Evolutionary conservation across 1,140 invertebrate genomes (phyloP), one percentile per base, ranked within the genome.

Genomic region (Anoplolepis gracilipes): DNA sequence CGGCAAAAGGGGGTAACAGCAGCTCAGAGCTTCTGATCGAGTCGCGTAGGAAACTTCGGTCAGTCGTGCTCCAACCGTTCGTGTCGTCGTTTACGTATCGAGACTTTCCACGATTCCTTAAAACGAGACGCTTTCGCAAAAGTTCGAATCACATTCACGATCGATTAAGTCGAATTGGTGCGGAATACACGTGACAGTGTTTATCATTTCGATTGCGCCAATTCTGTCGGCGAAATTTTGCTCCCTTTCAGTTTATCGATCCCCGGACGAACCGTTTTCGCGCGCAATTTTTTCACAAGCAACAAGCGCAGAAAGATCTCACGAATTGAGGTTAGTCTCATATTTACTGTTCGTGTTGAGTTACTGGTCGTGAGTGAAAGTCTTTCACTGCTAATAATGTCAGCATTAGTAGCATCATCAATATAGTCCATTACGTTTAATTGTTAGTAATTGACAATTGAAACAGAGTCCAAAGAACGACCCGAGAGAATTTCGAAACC

Each of bases 161-260:
- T 13, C 19, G 22, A 28, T 36, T 25, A 42, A 53, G 28, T 33
- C 42, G 7, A 39, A 81, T 33, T 36, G 10, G n/a, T 30, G 42
- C 2, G 36, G 1, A 8, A 6, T 33, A 39, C 46, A 55, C 46
- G 76, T 79, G 76, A 16, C 53, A 42, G 55, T 72, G 30, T 72
- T 61, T 55, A 4, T 11, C 13, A 16, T n/a, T n/a, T 1, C 19
- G 22, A 39, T n/a, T 8, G 22, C 36, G 28, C 30, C 46, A 49
- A 55, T 72, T 22, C 65, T 59, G 36, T n/a, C 16, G 8, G 22
- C n/a, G 13, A 19, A 19, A 2, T 67, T 25, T 2, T 42, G 64
- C n/a, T n/a, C 3, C 62, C 30, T n/a, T 25, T n/a, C 61, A 25
- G 36, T 39, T 19, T 59, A 82, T 82, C 78, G 78, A 82, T 82